Conservation (phyloP, 2,888 invertebrate species). For the Synanthedon vespiformis region DNA sequence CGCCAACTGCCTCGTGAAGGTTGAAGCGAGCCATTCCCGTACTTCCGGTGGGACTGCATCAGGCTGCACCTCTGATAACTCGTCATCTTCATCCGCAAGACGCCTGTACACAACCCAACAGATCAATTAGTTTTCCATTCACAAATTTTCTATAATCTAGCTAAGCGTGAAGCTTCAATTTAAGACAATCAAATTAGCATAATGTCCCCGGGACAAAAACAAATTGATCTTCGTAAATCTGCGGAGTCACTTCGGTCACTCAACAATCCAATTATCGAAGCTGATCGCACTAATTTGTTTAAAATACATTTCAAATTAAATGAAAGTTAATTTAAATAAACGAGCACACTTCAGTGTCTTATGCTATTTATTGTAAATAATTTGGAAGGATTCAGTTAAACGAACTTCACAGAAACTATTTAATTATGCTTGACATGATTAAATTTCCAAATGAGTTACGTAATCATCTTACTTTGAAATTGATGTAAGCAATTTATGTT, state of each 20-base stretch:
- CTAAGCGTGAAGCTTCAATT: background rate
- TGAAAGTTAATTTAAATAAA: too few relatives aligned
- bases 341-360: too few relatives aligned
- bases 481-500: too few relatives aligned
- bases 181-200: conserved; percentile 2
- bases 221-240: background rate
- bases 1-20: conserved; percentile 91
- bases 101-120: conserved; percentile 68
- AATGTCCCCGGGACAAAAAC: background rate
- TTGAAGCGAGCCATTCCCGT: conserved; percentile 95
- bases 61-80: conserved; percentile 94
- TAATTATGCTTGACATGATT: too few relatives aligned
- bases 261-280: conserved; percentile 3
- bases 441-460: too few relatives aligned
- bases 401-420: too few relatives aligned
- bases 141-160: background rate
- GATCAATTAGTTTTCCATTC: background rate
- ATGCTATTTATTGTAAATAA: too few relatives aligned
- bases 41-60: conserved; percentile 97
- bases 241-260: background rate
- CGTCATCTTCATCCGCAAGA: conserved; percentile 92
- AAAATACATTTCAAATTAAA: background rate
- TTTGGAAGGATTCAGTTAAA: too few relatives aligned
- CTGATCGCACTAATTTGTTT: background rate
- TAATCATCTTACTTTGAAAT: too few relatives aligned